Percentiles rank a stretch among this genome's conserved stretches.
Evolutionary conservation across 2,797 vertebrate species (phyloP).

Genomic region (Xenops minutus): DNA sequence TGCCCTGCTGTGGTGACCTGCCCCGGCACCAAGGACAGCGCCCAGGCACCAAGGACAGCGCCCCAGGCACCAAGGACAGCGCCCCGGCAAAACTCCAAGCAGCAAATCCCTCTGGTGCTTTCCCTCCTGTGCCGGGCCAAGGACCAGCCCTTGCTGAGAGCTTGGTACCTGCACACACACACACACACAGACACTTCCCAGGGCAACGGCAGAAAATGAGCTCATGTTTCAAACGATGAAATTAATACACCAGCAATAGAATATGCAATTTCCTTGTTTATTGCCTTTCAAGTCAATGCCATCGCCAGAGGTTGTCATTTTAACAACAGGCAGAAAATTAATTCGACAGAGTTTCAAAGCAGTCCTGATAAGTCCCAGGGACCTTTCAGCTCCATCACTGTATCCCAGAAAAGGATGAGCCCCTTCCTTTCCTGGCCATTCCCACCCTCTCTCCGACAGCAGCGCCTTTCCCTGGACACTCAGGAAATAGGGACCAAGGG

Average conservation of each 20-base stretch:
- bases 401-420: not conserved
- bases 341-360: not conserved
- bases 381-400: not conserved
- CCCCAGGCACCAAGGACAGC: no score
- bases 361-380: not conserved
- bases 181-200: not conserved
- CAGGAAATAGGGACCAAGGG: fast-evolving
- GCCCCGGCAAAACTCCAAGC: fast-evolving
- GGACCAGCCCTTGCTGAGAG: not conserved
- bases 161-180: not conserved
- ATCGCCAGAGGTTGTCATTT: slow-evolving; percentile 19
- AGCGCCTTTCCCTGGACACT: not conserved
- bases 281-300: slow-evolving; percentile 13
- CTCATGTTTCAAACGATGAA: not conserved
- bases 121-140: not conserved
- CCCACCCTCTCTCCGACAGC: not conserved
- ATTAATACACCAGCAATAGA: slow-evolving; percentile 23
- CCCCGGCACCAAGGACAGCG: not conserved
- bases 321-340: slow-evolving; percentile 25
- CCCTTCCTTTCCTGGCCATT: not conserved
- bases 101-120: not conserved
- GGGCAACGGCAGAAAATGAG: not conserved
- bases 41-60: not conserved
- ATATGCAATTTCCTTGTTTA: slow-evolving; percentile 23
- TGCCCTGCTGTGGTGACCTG: fast-evolving